These are phyloP conservation scores for Cyclopterus lumpus DNA, from an alignment of 2,797 vertebrate species.

Conservation along the genomic window DNA sequence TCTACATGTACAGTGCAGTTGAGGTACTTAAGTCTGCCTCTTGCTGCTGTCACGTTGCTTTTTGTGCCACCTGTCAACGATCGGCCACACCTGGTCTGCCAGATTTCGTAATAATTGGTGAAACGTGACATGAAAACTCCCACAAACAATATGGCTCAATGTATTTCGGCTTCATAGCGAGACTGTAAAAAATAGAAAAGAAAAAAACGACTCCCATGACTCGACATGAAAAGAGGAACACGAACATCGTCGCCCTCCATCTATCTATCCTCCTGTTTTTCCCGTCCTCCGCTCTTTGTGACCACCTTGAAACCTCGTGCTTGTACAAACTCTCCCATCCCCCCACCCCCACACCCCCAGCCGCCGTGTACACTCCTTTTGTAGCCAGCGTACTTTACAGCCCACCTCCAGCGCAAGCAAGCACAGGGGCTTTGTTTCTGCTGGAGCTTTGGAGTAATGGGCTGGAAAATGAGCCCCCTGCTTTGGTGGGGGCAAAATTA, in stretches of 20 bases:
- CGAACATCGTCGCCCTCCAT: neutral
- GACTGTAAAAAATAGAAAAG: neutral
- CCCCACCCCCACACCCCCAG: constrained; percentile 10
- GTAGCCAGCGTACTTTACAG: constrained; percentile 60
- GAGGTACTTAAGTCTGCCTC: constrained; percentile 4
- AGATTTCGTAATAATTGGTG: constrained; percentile 32
- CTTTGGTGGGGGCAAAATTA: constrained; percentile 72
- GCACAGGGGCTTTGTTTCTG: constrained; percentile 67
- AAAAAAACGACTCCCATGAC: neutral
- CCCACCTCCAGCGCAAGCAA: constrained; percentile 51
- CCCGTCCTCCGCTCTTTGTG: neutral
- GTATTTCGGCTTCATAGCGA: constrained; percentile 22
- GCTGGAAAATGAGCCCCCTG: constrained; percentile 78
- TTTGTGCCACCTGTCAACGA: constrained; percentile 7
- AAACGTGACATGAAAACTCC: constrained; percentile 28
- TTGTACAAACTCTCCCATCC: neutral
- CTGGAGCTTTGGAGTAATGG: constrained; percentile 72
- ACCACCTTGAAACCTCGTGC: constrained; percentile 25
- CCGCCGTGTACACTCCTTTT: constrained; percentile 43
- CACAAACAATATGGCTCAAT: constrained; percentile 14
- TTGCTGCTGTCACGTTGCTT: neutral
- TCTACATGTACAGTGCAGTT: neutral
- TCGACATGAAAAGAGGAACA: constrained; percentile 1
- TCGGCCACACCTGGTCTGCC: constrained; percentile 1
- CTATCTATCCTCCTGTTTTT: neutral